Percentiles rank a stretch among this genome's conserved stretches.
Conservation (phyloP, 2,113 vertebrate species). For the Mungos mungo region DNA sequence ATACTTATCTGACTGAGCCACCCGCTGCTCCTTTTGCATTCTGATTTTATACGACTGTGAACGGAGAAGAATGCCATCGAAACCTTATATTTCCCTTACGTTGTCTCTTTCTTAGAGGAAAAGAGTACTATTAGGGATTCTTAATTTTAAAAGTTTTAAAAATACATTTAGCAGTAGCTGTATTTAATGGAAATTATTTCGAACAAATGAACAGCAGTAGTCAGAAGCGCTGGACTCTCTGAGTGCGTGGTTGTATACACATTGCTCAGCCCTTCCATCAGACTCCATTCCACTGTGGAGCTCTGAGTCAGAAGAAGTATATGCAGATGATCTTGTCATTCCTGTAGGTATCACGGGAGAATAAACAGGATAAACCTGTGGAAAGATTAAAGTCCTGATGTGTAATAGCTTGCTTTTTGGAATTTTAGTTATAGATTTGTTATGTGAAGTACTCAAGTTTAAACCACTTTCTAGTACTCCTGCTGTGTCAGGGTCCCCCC, state of each 20-base stretch:
- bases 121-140: background rate
- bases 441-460: background rate
- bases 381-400: background rate
- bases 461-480: background rate
- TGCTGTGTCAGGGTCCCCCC: background rate
- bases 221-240: background rate
- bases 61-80: conserved; percentile 19
- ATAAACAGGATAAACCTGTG: background rate
- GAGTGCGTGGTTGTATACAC: background rate
- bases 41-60: conserved; percentile 7
- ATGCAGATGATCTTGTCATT: background rate
- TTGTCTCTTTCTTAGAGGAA: background rate
- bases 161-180: background rate
- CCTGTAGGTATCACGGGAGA: background rate
- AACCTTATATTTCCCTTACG: conserved; percentile 14
- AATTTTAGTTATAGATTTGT: background rate
- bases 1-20: no score
- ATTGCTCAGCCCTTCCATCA: background rate
- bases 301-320: background rate
- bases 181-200: conserved; percentile 39
- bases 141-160: background rate
- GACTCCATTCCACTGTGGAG: background rate
- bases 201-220: background rate
- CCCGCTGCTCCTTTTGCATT: background rate
- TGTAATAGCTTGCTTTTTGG: background rate